phyloP scores from a whole-genome alignment of 2,113 vertebrate species.

The Empidonax alnorum region DNA sequence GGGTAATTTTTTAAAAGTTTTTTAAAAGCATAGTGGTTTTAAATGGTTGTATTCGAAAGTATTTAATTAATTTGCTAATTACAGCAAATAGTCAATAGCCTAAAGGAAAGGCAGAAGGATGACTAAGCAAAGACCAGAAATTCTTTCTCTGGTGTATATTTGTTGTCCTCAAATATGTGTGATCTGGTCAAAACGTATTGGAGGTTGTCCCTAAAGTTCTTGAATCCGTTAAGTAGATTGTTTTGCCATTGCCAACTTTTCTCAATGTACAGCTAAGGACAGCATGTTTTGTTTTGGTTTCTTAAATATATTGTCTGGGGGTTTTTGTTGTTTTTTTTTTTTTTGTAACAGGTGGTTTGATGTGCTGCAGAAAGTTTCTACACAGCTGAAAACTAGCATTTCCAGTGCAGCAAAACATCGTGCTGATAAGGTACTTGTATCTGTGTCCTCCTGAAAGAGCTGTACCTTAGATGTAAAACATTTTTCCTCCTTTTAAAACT shows the following conservation, averaged over 20 bases:
- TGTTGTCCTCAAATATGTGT: neutral
- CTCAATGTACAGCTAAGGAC: neutral
- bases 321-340: neutral
- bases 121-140: neutral
- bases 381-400: constrained; percentile 88
- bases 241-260: too few relatives aligned
- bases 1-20: neutral
- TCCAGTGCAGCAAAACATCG: constrained; percentile 87
- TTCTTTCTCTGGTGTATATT: neutral
- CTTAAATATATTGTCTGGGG: neutral
- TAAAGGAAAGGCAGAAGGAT: neutral
- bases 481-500: neutral
- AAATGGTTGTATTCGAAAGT: neutral
- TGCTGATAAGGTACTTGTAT: constrained; percentile 88
- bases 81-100: neutral
- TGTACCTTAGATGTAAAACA: neutral
- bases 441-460: neutral
- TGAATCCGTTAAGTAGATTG: neutral
- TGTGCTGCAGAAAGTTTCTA: constrained; percentile 94
- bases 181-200: neutral
- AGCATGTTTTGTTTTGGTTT: neutral
- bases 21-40: neutral
- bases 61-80: neutral
- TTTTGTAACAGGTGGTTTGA: constrained; percentile 91
- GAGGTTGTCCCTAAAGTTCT: neutral